These are phyloP conservation scores for Baryphthengus martii DNA, from an alignment of 2,113 vertebrate species.

Conservation along the genomic window DNA sequence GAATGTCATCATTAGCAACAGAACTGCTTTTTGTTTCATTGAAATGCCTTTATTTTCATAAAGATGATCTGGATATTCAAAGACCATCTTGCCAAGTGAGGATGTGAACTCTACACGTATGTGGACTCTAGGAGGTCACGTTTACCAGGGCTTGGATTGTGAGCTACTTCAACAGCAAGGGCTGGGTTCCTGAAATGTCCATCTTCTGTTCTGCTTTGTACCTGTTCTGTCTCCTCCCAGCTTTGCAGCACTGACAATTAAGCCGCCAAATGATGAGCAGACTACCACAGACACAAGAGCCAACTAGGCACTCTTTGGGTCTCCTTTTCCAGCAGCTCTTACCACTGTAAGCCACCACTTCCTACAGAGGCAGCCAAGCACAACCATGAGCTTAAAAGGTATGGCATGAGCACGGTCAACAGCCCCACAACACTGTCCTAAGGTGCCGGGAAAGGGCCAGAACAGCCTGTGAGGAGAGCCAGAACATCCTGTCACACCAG, in stretches of 20 bases:
- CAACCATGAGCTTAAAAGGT: neutral
- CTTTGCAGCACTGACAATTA: neutral
- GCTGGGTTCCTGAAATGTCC: neutral
- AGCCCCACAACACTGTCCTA: neutral
- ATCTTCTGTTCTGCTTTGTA: neutral
- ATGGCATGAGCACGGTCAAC: rapidly evolving
- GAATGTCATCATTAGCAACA: neutral
- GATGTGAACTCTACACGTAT: neutral
- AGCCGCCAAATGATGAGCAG: neutral
- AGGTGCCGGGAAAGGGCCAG: neutral
- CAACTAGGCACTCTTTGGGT: neutral
- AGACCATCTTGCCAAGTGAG: neutral
- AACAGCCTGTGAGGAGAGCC: neutral
- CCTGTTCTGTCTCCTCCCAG: neutral
- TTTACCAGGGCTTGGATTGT: rapidly evolving
- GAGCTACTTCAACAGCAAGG: neutral
- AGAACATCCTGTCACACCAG: neutral
- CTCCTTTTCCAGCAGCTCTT: too few relatives aligned
- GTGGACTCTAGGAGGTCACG: neutral
- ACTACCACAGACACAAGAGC: rapidly evolving
- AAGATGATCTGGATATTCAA: neutral
- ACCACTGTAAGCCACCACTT: too few relatives aligned
- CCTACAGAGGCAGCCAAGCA: neutral
- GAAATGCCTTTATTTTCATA: neutral
- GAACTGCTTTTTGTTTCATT: neutral